Conservation (phyloP, 2,797 vertebrate genomes). For the Mormyrus hasselquistii region DNA sequence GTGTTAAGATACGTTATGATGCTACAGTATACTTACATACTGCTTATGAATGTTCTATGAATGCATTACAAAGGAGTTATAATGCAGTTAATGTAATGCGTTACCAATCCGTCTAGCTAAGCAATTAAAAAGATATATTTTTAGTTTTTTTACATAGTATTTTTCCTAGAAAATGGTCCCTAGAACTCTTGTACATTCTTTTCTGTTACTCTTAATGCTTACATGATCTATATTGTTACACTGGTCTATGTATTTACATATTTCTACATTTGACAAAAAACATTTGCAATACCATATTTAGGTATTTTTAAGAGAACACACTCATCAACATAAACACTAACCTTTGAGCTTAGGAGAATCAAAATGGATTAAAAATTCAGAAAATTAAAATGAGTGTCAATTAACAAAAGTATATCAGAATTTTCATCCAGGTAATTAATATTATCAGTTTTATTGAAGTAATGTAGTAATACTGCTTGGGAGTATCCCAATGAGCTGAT, state of each 20-base stretch:
- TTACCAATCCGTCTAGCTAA: neutral
- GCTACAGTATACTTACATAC: neutral
- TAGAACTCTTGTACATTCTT: neutral
- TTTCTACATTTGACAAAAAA: neutral
- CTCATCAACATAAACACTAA: neutral
- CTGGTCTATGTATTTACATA: too few relatives aligned
- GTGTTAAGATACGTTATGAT: neutral
- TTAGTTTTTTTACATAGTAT: neutral
- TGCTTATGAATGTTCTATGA: neutral
- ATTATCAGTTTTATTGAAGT: neutral
- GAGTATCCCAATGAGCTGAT: neutral
- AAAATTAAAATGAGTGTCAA: neutral
- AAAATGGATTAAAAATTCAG: neutral
- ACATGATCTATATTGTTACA: too few relatives aligned
- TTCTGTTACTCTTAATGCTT: too few relatives aligned
- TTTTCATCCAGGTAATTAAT: neutral
- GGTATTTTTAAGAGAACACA: neutral
- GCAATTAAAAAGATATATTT: neutral
- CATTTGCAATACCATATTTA: neutral
- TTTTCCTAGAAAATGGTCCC: neutral
- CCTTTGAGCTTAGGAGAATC: neutral
- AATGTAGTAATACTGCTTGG: neutral
- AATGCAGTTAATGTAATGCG: neutral
- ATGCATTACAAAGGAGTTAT: neutral
- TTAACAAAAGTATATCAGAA: neutral